Conservation (phyloP, 1,140 invertebrate genomes). For the Drosophila paulistorum region DNA sequence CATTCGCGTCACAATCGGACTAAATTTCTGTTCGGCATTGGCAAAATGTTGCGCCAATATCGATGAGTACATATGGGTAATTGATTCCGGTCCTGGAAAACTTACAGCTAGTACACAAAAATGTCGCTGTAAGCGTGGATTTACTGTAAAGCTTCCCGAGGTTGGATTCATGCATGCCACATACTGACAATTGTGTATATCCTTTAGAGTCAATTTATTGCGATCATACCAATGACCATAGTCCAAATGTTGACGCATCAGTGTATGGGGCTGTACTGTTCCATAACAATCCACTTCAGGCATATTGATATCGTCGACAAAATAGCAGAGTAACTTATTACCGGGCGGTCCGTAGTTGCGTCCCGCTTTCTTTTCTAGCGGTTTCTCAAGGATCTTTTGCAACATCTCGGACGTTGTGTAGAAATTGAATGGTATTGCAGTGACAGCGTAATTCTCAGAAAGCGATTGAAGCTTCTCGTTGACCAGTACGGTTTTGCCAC, state of each 20-base stretch:
- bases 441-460: constrained; percentile 93
- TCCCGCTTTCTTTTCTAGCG: constrained; percentile 98
- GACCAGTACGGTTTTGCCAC: constrained; percentile 94
- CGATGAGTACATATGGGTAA: constrained; percentile 94
- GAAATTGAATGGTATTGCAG: constrained; percentile 98
- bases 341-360: constrained; percentile 97
- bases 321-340: constrained; percentile 97
- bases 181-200: constrained; percentile 98
- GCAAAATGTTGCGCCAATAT: constrained; percentile 94
- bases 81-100: constrained; percentile 93
- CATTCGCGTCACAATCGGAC: constrained; percentile 85
- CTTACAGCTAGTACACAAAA: constrained; percentile 97
- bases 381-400: constrained; percentile 96
- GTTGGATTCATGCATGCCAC: constrained; percentile 99
- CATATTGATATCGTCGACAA: constrained; percentile 99
- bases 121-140: constrained; percentile 95
- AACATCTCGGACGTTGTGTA: constrained; percentile 98
- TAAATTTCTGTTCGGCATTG: constrained; percentile 91
- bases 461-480: constrained; percentile 92
- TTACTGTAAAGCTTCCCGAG: constrained; percentile 97
- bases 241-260: constrained; percentile 97
- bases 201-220: constrained; percentile 94
- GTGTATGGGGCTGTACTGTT: constrained; percentile 97
- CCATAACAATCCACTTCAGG: constrained; percentile 97
- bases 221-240: constrained; percentile 98